Evolutionary conservation across 2,888 invertebrate genomes (phyloP).

Genomic region (Eupithecia centaureata): DNA sequence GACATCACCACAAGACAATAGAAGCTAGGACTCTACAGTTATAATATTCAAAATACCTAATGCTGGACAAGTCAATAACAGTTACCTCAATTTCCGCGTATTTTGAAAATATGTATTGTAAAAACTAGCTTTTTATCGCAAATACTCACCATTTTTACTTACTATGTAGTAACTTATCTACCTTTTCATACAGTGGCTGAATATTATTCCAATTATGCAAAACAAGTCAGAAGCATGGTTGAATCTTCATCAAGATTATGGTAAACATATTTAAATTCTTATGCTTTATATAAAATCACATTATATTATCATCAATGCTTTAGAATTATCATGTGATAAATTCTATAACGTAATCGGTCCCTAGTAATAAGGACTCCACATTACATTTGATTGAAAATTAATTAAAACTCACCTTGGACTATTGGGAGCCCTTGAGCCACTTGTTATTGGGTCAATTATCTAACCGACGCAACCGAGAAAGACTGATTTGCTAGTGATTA

Average conservation of each 20-base stretch:
- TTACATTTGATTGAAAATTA: constrained; percentile 23
- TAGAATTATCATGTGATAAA: neutral
- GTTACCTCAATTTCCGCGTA: too few relatives aligned
- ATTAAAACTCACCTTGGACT: constrained; percentile 58
- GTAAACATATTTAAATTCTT: neutral
- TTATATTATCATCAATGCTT: too few relatives aligned
- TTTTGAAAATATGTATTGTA: neutral
- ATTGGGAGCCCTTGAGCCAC: constrained; percentile 41
- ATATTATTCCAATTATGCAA: neutral
- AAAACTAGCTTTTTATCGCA: neutral
- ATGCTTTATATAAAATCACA: neutral
- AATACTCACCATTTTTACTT: too few relatives aligned
- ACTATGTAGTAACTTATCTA: too few relatives aligned
- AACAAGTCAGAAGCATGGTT: neutral
- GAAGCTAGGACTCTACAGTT: too few relatives aligned
- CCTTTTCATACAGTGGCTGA: too few relatives aligned
- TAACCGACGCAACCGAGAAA: constrained; percentile 9
- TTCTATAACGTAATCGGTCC: neutral
- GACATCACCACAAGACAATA: too few relatives aligned
- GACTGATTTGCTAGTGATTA: neutral
- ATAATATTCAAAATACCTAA: too few relatives aligned
- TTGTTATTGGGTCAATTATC: constrained; percentile 63
- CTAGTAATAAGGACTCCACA: neutral
- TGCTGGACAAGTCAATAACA: too few relatives aligned
- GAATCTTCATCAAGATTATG: neutral